Evolutionary conservation across 2,113 vertebrate species (phyloP).

Genomic region (Nymphicus hollandicus): DNA sequence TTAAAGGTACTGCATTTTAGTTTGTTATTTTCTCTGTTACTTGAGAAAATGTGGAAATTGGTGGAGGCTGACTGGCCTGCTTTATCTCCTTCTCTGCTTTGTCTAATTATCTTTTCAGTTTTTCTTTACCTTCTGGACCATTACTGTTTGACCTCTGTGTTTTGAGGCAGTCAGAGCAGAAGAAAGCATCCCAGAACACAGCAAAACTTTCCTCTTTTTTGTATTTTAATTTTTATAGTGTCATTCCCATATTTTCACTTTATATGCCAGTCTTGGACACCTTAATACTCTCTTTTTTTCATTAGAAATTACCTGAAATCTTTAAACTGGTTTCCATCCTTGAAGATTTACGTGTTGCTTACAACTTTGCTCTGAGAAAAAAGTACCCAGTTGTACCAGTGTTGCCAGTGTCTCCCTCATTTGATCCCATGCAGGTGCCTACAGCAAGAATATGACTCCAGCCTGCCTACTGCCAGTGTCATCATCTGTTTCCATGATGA

Average conservation of each 20-base stretch:
- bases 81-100: not conserved
- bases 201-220: not conserved
- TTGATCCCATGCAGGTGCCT: constrained; percentile 77
- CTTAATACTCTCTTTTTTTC: not conserved
- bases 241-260: not conserved
- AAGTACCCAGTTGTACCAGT: not conserved
- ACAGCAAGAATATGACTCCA: constrained; percentile 68
- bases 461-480: constrained; percentile 81
- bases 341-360: not conserved
- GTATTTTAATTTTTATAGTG: not conserved
- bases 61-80: not conserved
- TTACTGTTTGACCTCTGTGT: not conserved
- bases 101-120: not conserved
- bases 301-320: not conserved
- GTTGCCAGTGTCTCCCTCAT: not conserved
- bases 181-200: not conserved
- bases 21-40: not conserved
- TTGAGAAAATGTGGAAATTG: not conserved
- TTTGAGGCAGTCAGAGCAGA: not conserved
- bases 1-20: not conserved
- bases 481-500: constrained; percentile 87
- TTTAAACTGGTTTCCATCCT: not conserved
- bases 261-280: not conserved
- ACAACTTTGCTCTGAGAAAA: not conserved
- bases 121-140: not conserved